phyloP scores from a whole-genome alignment of 2,797 vertebrate genomes.

The Rhinatrema bivittatum region DNA sequence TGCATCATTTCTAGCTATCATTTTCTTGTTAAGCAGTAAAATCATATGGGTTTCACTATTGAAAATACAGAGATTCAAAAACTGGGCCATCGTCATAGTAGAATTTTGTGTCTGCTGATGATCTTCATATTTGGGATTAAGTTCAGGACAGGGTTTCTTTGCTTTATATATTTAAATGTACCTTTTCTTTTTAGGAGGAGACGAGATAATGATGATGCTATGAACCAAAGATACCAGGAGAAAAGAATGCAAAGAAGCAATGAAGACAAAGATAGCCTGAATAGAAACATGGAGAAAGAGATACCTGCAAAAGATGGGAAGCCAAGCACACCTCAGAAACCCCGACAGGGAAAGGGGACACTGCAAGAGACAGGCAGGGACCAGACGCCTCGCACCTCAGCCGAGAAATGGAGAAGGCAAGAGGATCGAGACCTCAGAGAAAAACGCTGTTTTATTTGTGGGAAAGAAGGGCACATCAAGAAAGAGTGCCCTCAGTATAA shows the following conservation, averaged over 20 bases:
- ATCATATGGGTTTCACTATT: too few relatives aligned
- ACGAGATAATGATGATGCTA: constrained; percentile 56
- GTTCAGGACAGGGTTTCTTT: not conserved
- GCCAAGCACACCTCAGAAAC: constrained; percentile 29
- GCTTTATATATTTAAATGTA: not conserved
- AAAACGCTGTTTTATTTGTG: constrained; percentile 83
- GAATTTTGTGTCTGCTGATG: too few relatives aligned
- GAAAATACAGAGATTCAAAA: too few relatives aligned
- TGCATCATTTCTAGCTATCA: too few relatives aligned
- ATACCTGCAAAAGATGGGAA: constrained; percentile 40
- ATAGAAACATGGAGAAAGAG: constrained; percentile 43
- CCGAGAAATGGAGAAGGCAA: constrained; percentile 70
- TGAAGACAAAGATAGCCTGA: constrained; percentile 52
- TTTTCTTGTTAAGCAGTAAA: too few relatives aligned
- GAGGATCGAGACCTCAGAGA: constrained; percentile 65
- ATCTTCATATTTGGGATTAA: too few relatives aligned
- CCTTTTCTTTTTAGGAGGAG: constrained; percentile 36
- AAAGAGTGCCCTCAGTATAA: constrained; percentile 83
- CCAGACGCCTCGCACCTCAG: constrained; percentile 43
- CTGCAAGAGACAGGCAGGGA: constrained; percentile 51
- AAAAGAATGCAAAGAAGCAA: constrained; percentile 51
- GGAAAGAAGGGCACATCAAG: constrained; percentile 80
- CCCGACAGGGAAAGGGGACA: constrained; percentile 22
- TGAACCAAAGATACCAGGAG: constrained; percentile 51
- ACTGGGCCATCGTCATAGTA: too few relatives aligned